Percentiles rank a stretch among this genome's conserved stretches.
phyloP scores from a whole-genome alignment of 2,113 vertebrate species.

The Lagenorhynchus albirostris region DNA sequence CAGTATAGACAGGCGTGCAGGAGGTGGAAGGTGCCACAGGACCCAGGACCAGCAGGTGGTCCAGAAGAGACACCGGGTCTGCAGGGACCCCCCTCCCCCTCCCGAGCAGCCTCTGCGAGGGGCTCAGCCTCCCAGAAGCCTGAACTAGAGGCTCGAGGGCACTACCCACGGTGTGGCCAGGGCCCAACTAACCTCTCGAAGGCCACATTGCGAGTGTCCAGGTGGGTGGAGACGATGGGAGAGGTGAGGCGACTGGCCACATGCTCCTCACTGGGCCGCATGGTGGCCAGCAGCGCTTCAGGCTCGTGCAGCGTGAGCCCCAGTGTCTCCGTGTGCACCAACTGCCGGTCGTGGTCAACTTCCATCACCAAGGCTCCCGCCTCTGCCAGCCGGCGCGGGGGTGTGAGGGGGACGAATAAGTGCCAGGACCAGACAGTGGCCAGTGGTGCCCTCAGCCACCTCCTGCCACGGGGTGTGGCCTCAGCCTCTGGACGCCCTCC shows the following conservation, averaged over 20 bases:
- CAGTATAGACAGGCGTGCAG: accelerated
- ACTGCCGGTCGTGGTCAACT: slow-evolving; percentile 96
- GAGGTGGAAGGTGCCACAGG: neutral
- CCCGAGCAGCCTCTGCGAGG: neutral
- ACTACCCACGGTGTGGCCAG: neutral
- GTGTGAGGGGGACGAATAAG: neutral
- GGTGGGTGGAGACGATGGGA: slow-evolving; percentile 94
- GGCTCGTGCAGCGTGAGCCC: slow-evolving; percentile 89
- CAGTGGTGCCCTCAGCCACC: neutral
- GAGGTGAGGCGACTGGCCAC: slow-evolving; percentile 93
- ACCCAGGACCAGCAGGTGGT: accelerated
- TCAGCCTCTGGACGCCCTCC: neutral
- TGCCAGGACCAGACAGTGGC: neutral
- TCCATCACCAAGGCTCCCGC: slow-evolving; percentile 96
- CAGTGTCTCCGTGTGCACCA: slow-evolving; percentile 93
- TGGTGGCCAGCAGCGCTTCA: slow-evolving; percentile 91
- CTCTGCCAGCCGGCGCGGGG: slow-evolving; percentile 75
- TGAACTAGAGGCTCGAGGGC: neutral
- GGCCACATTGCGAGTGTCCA: slow-evolving; percentile 95
- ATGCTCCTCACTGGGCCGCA: slow-evolving; percentile 94
- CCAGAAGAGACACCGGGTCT: neutral
- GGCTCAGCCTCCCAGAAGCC: neutral
- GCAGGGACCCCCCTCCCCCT: neutral
- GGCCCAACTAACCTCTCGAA: slow-evolving; percentile 89
- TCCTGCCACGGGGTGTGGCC: neutral